Percentiles rank a stretch among this genome's conserved stretches.
These are phyloP conservation scores for Vandiemenella viatica DNA, from an alignment of 2,888 invertebrate species.

Conservation along the genomic window DNA sequence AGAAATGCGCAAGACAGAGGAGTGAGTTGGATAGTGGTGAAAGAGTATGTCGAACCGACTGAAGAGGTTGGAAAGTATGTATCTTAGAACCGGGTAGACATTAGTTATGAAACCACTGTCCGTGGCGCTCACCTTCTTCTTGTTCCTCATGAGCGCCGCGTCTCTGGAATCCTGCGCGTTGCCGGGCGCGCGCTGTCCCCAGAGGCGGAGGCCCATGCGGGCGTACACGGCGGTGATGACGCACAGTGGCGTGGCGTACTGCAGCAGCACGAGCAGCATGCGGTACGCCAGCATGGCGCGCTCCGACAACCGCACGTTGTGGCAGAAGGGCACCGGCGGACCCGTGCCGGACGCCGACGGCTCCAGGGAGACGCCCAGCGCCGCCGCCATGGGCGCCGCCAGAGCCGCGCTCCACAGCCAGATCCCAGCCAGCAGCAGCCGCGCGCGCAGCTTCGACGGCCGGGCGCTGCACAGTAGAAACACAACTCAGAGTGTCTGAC, in stretches of 20 bases:
- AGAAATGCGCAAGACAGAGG: too few relatives aligned
- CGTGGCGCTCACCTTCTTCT: slow-evolving; percentile 61
- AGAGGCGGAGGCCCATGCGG: slow-evolving; percentile 62
- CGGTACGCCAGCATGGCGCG: slow-evolving; percentile 40
- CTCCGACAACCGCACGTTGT: slow-evolving; percentile 34
- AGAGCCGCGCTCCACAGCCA: slow-evolving; percentile 54
- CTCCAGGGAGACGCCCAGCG: slow-evolving; percentile 33
- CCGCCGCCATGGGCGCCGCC: slow-evolving; percentile 53
- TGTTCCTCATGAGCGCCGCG: slow-evolving; percentile 64
- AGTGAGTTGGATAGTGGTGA: too few relatives aligned
- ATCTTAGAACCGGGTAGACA: too few relatives aligned
- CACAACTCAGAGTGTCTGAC: too few relatives aligned
- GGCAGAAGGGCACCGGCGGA: slow-evolving; percentile 35
- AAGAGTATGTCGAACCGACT: too few relatives aligned
- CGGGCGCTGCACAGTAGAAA: slow-evolving; percentile 45
- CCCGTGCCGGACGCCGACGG: not conserved
- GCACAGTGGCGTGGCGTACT: slow-evolving; percentile 65
- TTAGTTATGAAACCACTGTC: too few relatives aligned
- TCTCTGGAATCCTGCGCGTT: slow-evolving; percentile 64
- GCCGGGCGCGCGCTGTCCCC: slow-evolving; percentile 66
- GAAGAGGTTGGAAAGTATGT: too few relatives aligned
- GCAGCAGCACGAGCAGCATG: slow-evolving; percentile 38
- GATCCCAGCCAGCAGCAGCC: slow-evolving; percentile 55
- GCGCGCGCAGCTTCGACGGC: slow-evolving; percentile 56
- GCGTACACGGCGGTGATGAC: slow-evolving; percentile 72